These are phyloP conservation scores for Agapornis roseicollis DNA, from an alignment of 2,113 vertebrate genomes.

Conservation along the genomic window DNA sequence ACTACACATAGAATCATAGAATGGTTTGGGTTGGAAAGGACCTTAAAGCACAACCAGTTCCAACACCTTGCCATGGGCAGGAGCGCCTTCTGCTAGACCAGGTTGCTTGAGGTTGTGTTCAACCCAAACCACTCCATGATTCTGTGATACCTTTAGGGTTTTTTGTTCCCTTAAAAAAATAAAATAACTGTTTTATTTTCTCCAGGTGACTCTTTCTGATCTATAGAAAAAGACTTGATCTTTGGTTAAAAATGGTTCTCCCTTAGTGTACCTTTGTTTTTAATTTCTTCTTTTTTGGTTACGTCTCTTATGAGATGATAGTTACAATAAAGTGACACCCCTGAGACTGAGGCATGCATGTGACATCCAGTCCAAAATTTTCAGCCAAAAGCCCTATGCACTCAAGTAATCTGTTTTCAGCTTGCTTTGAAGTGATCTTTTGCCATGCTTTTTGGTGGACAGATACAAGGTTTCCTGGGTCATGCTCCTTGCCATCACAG, in stretches of 20 bases:
- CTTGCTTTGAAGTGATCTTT: slow-evolving; percentile 6
- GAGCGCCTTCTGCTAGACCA: not conserved
- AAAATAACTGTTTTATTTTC: not conserved
- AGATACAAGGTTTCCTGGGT: not conserved
- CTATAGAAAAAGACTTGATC: not conserved
- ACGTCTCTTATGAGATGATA: not conserved
- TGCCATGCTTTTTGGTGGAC: not conserved
- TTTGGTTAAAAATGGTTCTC: not conserved
- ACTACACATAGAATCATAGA: not conserved
- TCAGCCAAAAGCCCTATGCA: not conserved
- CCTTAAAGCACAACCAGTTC: not conserved
- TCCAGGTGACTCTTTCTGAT: not conserved
- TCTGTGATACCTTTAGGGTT: not conserved
- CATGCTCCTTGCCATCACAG: not conserved
- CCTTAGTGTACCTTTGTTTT: not conserved
- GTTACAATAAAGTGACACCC: not conserved
- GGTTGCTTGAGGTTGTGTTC: not conserved
- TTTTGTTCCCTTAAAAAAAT: not conserved
- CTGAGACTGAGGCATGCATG: not conserved
- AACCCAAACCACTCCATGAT: not conserved
- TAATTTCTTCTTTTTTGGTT: not conserved
- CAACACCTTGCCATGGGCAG: not conserved
- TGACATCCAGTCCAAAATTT: not conserved
- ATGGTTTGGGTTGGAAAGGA: not conserved
- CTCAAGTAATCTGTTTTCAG: not conserved